Evolutionary conservation across 2,113 vertebrate species (phyloP).

Genomic region (Glareola pratincola): DNA sequence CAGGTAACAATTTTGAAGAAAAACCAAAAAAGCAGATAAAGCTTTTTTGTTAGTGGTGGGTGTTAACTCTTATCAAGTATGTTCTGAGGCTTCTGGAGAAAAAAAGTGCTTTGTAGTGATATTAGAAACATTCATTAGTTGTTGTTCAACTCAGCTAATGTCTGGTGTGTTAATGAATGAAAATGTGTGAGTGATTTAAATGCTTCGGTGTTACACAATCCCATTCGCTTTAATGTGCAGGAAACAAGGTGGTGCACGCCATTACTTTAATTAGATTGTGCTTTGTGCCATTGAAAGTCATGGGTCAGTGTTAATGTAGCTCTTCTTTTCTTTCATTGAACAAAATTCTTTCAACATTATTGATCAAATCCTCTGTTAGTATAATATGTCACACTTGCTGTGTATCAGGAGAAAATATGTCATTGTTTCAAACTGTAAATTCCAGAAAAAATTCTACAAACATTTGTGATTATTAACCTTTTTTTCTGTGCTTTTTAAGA

Average conservation of each 20-base stretch:
- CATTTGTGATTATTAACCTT: not conserved
- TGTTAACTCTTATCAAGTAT: not conserved
- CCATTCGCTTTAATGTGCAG: not conserved
- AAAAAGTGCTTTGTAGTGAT: not conserved
- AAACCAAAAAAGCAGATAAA: not conserved
- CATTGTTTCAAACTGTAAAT: not conserved
- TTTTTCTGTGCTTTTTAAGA: not conserved
- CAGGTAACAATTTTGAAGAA: not conserved
- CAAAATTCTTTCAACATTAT: not conserved
- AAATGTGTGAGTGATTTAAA: not conserved
- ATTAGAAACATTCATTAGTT: not conserved
- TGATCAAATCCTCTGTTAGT: not conserved
- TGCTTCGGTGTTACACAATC: not conserved
- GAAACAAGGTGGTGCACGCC: not conserved
- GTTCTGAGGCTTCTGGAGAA: not conserved
- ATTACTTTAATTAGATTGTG: not conserved
- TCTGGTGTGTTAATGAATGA: not conserved
- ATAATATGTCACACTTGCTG: not conserved
- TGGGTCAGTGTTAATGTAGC: not conserved
- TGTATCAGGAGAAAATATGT: not conserved
- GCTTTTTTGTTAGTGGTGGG: not conserved
- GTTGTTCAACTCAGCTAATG: not conserved
- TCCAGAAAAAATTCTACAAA: not conserved
- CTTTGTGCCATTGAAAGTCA: not conserved
- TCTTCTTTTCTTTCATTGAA: not conserved